A percentile compares a stretch with the other conserved stretches of the same genome.
Evolutionary conservation across 2,797 vertebrate species (phyloP).

Genomic region (Podargus strigoides): DNA sequence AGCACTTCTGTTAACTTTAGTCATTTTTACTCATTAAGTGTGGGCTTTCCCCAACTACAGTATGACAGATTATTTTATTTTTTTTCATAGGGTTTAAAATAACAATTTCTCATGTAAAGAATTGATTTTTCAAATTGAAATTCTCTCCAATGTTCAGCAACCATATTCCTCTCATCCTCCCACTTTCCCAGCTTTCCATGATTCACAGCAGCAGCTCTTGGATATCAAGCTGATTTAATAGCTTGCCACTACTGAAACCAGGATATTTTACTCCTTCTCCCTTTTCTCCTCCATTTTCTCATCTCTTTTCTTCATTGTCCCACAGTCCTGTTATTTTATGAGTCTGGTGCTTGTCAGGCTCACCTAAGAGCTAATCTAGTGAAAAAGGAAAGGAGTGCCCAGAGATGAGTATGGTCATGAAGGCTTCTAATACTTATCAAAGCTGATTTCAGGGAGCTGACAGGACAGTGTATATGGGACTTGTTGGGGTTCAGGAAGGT

Average conservation of each 20-base stretch:
- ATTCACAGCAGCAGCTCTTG: background rate
- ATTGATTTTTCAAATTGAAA: background rate
- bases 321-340: background rate
- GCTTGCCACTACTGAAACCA: background rate
- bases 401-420: background rate
- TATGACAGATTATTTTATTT: background rate
- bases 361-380: background rate
- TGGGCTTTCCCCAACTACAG: background rate
- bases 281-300: background rate
- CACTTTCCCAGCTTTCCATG: background rate
- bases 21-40: background rate
- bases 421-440: background rate
- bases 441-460: background rate
- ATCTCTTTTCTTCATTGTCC: background rate
- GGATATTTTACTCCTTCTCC: background rate
- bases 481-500: background rate
- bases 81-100: background rate
- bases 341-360: background rate
- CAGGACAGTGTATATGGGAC: background rate
- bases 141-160: background rate
- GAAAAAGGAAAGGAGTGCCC: rapidly evolving
- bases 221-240: background rate
- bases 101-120: background rate
- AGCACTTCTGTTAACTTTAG: background rate
- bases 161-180: background rate